Evolutionary conservation across 2,888 invertebrate genomes (phyloP), one percentile per base, ranked within the genome.

Genomic region (Allophyes oxyacanthae): DNA sequence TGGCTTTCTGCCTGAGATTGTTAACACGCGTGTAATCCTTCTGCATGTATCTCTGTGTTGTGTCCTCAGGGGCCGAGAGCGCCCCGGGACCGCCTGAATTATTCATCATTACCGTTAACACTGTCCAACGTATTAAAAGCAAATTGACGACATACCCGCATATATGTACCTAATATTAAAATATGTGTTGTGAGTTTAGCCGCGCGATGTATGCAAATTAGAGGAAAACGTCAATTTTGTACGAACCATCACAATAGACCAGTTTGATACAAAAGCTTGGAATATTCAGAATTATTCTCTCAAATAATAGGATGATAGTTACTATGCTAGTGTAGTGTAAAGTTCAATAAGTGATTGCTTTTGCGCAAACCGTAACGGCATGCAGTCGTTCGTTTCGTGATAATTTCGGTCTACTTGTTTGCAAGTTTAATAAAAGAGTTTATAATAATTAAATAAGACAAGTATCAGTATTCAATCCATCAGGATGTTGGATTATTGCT

Each of bases 41-140:
- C 41, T 42, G 41, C n/a, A 0, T 0, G 20, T 13, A 6, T 14
- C 10, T 42, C 1, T 9, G 6, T 42, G 8, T 10, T 30, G 32
- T n/a, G 15, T 30, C 10, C 25, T 15, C 25, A 15, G 20, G 43
- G 4, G 9, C 41, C 6, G 38, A 32, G 37, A 52, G 56, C 55
- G 56, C 56, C 52, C 51, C 41, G 63, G 71, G 49, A 61, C 51
- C 42, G 51, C 69, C 72, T 75, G 57, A 78, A 82, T 81, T 80
- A 82, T 85, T 83, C 78, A 83, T 81, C 77, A 83, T 83, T 81
- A 83, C 83, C 81, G 79, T 72, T 66, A 66, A 72, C 66, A 75
- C 79, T 75, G 81, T 64, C 67, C 74, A 42, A 54, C 64, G 56
- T 66, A 67, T 72, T 75, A 72, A 64, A 65, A 64, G 62, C 64